phyloP scores from a whole-genome alignment of 2,113 vertebrate species.

The Microtus richardsoni region DNA sequence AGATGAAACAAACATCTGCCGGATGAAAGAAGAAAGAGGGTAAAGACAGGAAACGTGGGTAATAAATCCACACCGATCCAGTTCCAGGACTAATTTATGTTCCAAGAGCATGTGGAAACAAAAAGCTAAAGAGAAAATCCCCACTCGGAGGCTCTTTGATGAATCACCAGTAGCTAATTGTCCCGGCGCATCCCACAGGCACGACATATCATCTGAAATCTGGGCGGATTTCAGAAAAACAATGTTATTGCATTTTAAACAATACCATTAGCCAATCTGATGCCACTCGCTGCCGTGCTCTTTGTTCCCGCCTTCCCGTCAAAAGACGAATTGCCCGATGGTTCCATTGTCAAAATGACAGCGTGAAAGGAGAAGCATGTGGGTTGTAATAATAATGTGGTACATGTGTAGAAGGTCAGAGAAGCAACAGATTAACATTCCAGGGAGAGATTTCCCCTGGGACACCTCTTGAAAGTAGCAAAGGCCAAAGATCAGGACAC shows the following conservation, averaged over 20 bases:
- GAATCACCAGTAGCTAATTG: slow-evolving; percentile 71
- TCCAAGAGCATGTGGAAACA: slow-evolving; percentile 76
- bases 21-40: slow-evolving; percentile 64
- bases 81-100: slow-evolving; percentile 68
- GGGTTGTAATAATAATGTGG: slow-evolving; percentile 86
- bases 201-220: slow-evolving; percentile 63
- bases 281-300: slow-evolving; percentile 73
- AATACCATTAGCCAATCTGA: slow-evolving; percentile 78
- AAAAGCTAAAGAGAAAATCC: slow-evolving; percentile 72
- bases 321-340: slow-evolving; percentile 75
- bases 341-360: slow-evolving; percentile 83
- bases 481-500: slow-evolving; percentile 84
- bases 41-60: slow-evolving; percentile 61
- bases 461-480: slow-evolving; percentile 83
- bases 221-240: slow-evolving; percentile 65
- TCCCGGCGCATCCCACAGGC: background rate
- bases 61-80: slow-evolving; percentile 68
- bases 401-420: slow-evolving; percentile 87
- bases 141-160: slow-evolving; percentile 50
- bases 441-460: slow-evolving; percentile 85
- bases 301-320: slow-evolving; percentile 78
- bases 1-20: slow-evolving; percentile 72
- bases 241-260: slow-evolving; percentile 75
- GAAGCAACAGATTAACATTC: slow-evolving; percentile 88
- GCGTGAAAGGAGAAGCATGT: slow-evolving; percentile 84